Conservation (phyloP, 1,140 invertebrate species). For the Drosophila auraria region DNA sequence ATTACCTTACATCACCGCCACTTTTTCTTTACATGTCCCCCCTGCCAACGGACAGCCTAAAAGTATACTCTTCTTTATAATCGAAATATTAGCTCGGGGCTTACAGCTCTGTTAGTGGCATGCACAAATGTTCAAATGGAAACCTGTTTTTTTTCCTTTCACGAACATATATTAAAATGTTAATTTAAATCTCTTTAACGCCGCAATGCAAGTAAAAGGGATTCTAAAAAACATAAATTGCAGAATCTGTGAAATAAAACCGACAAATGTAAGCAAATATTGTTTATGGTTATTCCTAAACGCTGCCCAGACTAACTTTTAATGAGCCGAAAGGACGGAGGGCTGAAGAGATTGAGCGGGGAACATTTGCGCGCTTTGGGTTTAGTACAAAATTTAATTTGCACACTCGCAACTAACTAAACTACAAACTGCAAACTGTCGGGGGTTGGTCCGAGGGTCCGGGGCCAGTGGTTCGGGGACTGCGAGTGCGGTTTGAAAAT, state of each 20-base stretch:
- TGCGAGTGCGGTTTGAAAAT: constrained; percentile 71
- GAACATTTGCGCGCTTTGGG: constrained; percentile 40
- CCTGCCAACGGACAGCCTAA: not conserved
- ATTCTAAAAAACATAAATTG: not conserved
- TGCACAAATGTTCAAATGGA: not conserved
- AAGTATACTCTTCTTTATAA: not conserved
- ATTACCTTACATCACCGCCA: not conserved
- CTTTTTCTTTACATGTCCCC: not conserved
- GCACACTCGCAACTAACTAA: constrained; percentile 57
- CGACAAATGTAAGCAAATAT: constrained; percentile 49
- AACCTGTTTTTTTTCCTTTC: not conserved
- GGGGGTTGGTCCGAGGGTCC: not conserved
- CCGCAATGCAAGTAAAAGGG: not conserved
- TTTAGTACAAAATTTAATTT: constrained; percentile 74
- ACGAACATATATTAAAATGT: constrained; percentile 19
- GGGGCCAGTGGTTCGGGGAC: not conserved
- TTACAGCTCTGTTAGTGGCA: constrained; percentile 21
- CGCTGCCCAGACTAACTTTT: constrained; percentile 65
- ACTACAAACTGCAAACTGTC: constrained; percentile 32
- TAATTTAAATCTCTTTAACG: constrained; percentile 28
- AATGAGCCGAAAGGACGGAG: constrained; percentile 46
- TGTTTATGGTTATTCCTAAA: constrained; percentile 29
- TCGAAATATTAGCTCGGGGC: not conserved
- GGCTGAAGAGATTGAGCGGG: not conserved
- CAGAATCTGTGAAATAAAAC: not conserved